These are phyloP conservation scores for Tenthredo amoena DNA, from an alignment of 2,888 invertebrate genomes.

Conservation along the genomic window DNA sequence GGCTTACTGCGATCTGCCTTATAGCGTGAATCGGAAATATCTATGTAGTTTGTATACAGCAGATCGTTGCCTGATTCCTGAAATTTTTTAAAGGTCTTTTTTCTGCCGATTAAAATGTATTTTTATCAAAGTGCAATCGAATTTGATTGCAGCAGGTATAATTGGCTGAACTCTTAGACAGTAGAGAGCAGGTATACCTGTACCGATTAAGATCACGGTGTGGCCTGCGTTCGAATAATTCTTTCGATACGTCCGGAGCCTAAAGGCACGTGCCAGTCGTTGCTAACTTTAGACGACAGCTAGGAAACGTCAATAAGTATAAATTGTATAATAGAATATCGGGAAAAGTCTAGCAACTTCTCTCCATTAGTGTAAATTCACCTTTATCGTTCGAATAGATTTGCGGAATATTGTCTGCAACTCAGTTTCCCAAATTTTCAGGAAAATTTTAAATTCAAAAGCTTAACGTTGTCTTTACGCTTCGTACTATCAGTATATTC, in stretches of 20 bases:
- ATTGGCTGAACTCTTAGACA: constrained; percentile 10
- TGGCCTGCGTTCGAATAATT: constrained; percentile 6
- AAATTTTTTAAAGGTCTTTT: background rate
- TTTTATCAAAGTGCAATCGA: background rate
- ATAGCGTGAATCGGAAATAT: background rate
- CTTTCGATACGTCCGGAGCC: constrained; percentile 18
- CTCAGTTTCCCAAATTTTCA: background rate
- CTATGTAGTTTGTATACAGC: background rate
- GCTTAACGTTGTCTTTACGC: background rate
- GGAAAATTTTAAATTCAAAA: background rate
- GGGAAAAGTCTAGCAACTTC: constrained; percentile 21
- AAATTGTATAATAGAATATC: constrained; percentile 33
- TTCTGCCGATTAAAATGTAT: background rate
- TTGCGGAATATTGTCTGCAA: background rate
- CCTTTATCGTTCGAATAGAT: background rate
- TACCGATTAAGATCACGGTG: constrained; percentile 14
- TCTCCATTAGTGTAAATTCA: constrained; percentile 3
- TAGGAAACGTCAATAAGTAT: constrained; percentile 42
- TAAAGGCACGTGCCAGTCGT: constrained; percentile 41
- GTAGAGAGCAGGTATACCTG: background rate
- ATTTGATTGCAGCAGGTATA: background rate
- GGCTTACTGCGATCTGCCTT: background rate
- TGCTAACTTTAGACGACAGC: constrained; percentile 51
- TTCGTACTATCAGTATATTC: too few species aligned
- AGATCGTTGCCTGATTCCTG: too few species aligned